Percentiles rank a stretch among this genome's conserved stretches.
phyloP scores from a whole-genome alignment of 2,113 vertebrate genomes.

The Ochotona princeps region DNA sequence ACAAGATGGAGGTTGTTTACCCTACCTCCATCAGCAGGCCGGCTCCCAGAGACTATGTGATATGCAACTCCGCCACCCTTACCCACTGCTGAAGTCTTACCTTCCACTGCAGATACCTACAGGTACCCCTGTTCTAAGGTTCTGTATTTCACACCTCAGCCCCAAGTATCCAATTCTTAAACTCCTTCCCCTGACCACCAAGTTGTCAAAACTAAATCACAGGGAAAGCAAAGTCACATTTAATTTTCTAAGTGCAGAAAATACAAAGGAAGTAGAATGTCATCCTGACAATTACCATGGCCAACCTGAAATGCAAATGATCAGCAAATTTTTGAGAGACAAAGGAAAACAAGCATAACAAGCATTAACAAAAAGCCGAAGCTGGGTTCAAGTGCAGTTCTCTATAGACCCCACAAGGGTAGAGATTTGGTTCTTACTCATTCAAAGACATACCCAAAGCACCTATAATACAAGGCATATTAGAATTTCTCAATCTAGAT shows the following conservation, averaged over 20 bases:
- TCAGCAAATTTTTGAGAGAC: neutral
- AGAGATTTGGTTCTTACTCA: neutral
- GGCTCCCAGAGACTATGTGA: neutral
- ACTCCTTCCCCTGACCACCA: neutral
- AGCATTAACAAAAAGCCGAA: neutral
- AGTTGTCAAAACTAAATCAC: neutral
- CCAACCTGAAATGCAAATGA: neutral
- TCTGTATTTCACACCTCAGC: neutral
- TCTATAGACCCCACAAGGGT: neutral
- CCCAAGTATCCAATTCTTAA: neutral
- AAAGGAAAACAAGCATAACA: neutral
- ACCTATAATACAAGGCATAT: rapidly evolving
- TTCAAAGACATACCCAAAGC: neutral
- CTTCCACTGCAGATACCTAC: neutral
- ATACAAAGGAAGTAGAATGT: neutral
- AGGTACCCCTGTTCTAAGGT: neutral
- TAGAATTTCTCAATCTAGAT: neutral
- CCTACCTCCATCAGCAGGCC: neutral
- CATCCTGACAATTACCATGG: neutral
- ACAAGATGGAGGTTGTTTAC: rapidly evolving
- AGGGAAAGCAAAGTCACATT: neutral
- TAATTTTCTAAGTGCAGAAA: neutral
- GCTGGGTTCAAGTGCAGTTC: neutral
- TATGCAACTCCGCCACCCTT: too few relatives aligned
- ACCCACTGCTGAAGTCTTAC: too few relatives aligned